These are phyloP conservation scores for Oikopleura dioica DNA, from an alignment of 23 tunicate species.

Conservation along the genomic window DNA sequence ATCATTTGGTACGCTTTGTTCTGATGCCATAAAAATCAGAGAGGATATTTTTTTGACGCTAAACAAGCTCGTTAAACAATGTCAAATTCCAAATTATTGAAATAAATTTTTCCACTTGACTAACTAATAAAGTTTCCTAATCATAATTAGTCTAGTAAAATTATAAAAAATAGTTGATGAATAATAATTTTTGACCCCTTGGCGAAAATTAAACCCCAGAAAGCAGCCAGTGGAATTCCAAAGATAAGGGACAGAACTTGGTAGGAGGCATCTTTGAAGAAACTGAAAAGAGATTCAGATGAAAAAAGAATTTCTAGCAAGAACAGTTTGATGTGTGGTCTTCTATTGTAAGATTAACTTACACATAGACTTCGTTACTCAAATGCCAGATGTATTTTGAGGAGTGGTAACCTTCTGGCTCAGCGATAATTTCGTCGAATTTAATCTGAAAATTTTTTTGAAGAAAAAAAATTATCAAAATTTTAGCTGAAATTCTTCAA, in stretches of 20 bases:
- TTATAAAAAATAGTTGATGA: no score
- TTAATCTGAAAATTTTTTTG: constrained; percentile 24
- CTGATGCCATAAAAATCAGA: no score
- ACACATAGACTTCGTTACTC: constrained; percentile 50
- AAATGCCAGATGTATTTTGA: constrained; percentile 66
- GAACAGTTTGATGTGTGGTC: no score
- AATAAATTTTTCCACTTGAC: no score
- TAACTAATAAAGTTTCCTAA: no score
- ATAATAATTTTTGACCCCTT: background rate
- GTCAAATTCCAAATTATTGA: no score
- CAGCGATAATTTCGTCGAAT: constrained; percentile 64
- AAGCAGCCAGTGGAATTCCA: constrained; percentile 41
- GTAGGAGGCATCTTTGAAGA: constrained; percentile 57
- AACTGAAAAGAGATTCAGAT: constrained; percentile 5
- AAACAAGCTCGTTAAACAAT: no score
- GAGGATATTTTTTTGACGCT: no score
- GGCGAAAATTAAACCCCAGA: constrained; percentile 81
- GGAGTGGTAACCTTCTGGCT: constrained; percentile 70
- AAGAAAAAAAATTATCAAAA: background rate
- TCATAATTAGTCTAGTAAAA: no score
- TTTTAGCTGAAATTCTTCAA: background rate
- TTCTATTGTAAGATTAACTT: no score
- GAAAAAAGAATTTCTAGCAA: no score
- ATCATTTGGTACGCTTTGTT: no score
- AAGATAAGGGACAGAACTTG: constrained; percentile 32